phyloP scores from a whole-genome alignment of 2,113 vertebrate genomes.

The Peromyscus californicus region DNA sequence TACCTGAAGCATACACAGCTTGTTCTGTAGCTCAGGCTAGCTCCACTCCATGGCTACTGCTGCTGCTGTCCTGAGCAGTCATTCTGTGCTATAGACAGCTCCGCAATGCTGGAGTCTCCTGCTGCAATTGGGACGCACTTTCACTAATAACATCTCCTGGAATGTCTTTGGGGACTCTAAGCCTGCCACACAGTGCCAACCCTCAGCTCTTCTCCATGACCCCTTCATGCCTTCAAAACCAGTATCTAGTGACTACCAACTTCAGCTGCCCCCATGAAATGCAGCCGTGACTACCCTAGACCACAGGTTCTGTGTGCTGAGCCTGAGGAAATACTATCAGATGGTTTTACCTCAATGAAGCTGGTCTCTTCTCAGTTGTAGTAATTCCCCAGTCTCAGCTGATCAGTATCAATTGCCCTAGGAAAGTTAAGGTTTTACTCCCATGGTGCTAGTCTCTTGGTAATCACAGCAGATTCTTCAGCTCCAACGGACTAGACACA shows the following conservation, averaged over 20 bases:
- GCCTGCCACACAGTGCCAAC: neutral
- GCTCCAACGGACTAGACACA: neutral
- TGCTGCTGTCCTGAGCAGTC: neutral
- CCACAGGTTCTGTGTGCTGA: neutral
- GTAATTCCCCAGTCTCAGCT: neutral
- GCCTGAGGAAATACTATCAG: neutral
- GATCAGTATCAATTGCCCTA: neutral
- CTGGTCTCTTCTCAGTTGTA: neutral
- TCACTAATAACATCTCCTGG: neutral
- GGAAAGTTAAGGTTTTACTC: neutral
- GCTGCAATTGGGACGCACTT: neutral
- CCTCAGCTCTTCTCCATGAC: neutral
- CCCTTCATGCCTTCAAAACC: neutral
- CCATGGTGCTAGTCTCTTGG: neutral
- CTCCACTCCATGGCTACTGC: neutral
- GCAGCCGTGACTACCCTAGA: neutral
- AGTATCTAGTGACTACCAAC: neutral
- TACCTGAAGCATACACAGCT: neutral
- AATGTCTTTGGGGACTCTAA: neutral
- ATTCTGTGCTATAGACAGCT: neutral
- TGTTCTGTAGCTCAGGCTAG: neutral
- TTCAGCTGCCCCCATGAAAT: neutral
- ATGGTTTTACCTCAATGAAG: neutral
- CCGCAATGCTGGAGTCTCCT: neutral
- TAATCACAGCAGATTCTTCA: neutral